Conservation (phyloP, 2,888 invertebrate genomes). For the Diarsia rubi region DNA sequence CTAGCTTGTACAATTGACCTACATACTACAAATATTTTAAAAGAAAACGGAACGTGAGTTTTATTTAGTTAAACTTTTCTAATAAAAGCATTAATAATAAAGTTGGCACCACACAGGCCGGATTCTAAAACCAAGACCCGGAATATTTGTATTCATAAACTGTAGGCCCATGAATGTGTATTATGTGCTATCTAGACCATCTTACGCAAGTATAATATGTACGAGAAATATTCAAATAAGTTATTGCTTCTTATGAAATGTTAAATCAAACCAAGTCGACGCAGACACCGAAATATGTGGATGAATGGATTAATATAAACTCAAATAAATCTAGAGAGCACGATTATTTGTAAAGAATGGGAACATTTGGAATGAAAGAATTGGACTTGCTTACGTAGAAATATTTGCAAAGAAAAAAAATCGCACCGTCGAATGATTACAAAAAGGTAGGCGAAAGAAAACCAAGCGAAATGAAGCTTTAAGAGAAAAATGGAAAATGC, state of each 20-base stretch:
- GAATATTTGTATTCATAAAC: constrained; percentile 73
- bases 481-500: constrained; percentile 24
- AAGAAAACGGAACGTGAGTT: not conserved
- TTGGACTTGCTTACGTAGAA: constrained; percentile 33
- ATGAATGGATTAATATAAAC: constrained; percentile 53
- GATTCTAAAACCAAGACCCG: constrained; percentile 59
- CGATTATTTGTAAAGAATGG: constrained; percentile 45
- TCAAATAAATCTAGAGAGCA: constrained; percentile 40
- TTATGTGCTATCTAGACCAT: constrained; percentile 55
- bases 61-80: not conserved
- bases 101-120: constrained; percentile 29
- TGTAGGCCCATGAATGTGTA: constrained; percentile 68
- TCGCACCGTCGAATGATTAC: constrained; percentile 25
- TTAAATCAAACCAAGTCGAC: constrained; percentile 51
- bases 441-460: constrained; percentile 16
- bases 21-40: not conserved
- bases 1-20: not conserved
- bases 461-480: constrained; percentile 6
- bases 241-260: constrained; percentile 52
- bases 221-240: constrained; percentile 57
- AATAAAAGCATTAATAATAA: constrained; percentile 52
- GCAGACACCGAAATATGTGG: constrained; percentile 33
- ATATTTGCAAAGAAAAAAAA: constrained; percentile 26
- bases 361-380: constrained; percentile 23
- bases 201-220: constrained; percentile 56